Conservation (phyloP, 2,113 vertebrate genomes). For the Tretioscincus oriximinensis region DNA sequence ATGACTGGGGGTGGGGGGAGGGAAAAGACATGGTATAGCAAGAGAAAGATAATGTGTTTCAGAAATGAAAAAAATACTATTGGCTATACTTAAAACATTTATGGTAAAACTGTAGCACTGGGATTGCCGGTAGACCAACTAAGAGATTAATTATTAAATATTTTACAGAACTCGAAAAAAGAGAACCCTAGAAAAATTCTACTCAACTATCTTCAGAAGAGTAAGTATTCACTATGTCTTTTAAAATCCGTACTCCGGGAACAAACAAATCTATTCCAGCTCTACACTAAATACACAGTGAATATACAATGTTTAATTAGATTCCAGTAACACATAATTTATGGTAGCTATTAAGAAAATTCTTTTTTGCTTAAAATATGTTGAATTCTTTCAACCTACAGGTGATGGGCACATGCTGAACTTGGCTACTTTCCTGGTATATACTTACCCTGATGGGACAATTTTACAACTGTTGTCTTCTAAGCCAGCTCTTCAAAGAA, state of each 20-base stretch:
- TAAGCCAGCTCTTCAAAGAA: not conserved
- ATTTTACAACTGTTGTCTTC: not conserved
- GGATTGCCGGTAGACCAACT: not conserved
- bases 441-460: not conserved
- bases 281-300: not conserved
- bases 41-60: not conserved
- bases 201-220: not conserved
- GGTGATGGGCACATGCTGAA: constrained; percentile 2
- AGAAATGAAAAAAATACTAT: not conserved
- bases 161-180: constrained; percentile 23
- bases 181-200: not conserved
- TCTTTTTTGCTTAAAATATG: not conserved
- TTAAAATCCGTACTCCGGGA: not conserved
- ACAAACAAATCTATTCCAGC: not conserved
- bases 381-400: constrained; percentile 3
- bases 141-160: constrained; percentile 4
- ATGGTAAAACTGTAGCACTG: not conserved
- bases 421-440: constrained; percentile 4
- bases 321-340: not conserved
- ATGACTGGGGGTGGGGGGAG: not conserved
- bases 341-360: not conserved
- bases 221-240: not conserved
- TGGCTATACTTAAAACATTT: not conserved
- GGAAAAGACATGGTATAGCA: not conserved
- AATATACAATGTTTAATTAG: not conserved